These are phyloP conservation scores for Poeciliopsis turrubarensis DNA, from an alignment of 2,113 vertebrate species.

Conservation along the genomic window DNA sequence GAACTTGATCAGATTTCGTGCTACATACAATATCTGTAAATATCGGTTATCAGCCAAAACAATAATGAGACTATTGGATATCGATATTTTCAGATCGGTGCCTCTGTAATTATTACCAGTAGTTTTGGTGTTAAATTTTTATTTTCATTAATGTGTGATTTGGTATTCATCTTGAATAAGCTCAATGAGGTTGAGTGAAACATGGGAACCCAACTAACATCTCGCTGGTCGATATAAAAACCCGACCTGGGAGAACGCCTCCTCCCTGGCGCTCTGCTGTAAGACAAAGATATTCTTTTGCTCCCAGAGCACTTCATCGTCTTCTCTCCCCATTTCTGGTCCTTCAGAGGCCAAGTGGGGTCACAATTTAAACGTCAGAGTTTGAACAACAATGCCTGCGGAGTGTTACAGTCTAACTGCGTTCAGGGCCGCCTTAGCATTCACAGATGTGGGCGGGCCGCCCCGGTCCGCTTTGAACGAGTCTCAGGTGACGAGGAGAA, in stretches of 20 bases:
- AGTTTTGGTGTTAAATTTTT: too few relatives aligned
- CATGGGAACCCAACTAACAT: too few relatives aligned
- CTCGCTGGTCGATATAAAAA: background rate
- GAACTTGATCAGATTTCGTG: too few relatives aligned
- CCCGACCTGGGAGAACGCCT: too few relatives aligned
- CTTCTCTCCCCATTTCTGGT: conserved; percentile 29
- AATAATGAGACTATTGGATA: too few relatives aligned
- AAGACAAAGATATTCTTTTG: background rate
- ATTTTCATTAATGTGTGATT: too few relatives aligned
- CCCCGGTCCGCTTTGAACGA: conserved; percentile 47
- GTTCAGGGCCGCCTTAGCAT: conserved; percentile 66
- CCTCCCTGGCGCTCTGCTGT: background rate
- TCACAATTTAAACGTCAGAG: conserved; percentile 75
- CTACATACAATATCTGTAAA: too few relatives aligned
- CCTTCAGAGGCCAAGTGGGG: conserved; percentile 77
- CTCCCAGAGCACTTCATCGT: conserved; percentile 1
- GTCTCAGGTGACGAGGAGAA: conserved; percentile 64
- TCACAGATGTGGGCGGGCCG: conserved; percentile 69
- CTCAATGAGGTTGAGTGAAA: too few relatives aligned
- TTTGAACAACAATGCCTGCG: conserved; percentile 65
- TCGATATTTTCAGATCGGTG: too few relatives aligned
- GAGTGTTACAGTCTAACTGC: conserved; percentile 73
- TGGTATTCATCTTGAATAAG: too few relatives aligned
- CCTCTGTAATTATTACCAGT: too few relatives aligned
- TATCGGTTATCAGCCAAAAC: too few relatives aligned